Base-by-base conservation (phyloP, 1,140 invertebrate species). In the Akabosia matsudoensis region DNA sequence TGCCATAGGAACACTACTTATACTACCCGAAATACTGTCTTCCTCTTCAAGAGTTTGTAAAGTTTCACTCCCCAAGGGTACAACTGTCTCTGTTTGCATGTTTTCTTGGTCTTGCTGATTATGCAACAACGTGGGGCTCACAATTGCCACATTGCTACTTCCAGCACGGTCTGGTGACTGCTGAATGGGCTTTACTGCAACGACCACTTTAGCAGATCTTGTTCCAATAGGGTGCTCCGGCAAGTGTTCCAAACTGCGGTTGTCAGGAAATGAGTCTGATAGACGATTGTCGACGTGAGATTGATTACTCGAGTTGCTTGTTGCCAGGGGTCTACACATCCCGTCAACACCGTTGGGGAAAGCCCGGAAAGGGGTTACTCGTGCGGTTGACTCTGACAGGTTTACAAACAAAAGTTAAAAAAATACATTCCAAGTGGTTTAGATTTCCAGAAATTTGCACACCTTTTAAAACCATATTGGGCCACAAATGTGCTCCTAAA, bases 401-500 rank as follows among this genome's bases (percentile, higher is more conserved):
- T 7, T 67, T 30, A 67, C 2, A 67, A 67, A 30, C 31, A 30
- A 31, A 10, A 10, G 1, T 22, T 10, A 45, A 13, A n/a, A 56
- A 56, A 3, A 56, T 56, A n/a, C 3, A 16, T 56, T 56, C 13
- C 54, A 22, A 56, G 24, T 24, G 61, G 13, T 14, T 13, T 52
- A 52, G 45, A 14, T 14, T 52, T 52, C n/a, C 13, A 13, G 26
- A 14, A 16, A 26, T 18, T 26, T 18, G 13, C 33, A 78, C 82
- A 88, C 89, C 87, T 89, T 92, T 92, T 82, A 92, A 86, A 54
- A 84, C 84, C 54, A 93, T 85, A 83, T 92, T 92, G 61, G 92
- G 88, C 92, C 92, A 94, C 51, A 88, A 87, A 83, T 93, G 90
- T 76, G 92, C 90, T 84, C 92, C 88, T 31, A 93, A 84, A 78